These are phyloP conservation scores for Anguilla anguilla DNA, from an alignment of 2,797 vertebrate genomes.

Conservation along the genomic window DNA sequence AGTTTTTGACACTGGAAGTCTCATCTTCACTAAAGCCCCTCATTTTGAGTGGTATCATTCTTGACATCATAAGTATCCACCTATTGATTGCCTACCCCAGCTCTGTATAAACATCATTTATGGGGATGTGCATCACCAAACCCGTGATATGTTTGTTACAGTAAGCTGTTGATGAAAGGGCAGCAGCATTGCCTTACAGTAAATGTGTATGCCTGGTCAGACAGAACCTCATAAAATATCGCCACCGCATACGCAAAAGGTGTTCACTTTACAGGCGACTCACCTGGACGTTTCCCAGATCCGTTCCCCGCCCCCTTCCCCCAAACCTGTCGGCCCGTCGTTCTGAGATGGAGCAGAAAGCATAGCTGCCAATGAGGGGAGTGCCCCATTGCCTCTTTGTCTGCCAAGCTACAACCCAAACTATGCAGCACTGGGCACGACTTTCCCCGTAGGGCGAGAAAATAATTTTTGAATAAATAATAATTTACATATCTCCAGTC, in stretches of 20 bases:
- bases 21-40: not conserved
- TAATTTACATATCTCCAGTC: constrained; percentile 15
- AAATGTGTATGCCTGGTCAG: not conserved
- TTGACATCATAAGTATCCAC: not conserved
- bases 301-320: not conserved
- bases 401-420: constrained; percentile 19
- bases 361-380: constrained; percentile 7
- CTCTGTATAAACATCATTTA: constrained; percentile 7
- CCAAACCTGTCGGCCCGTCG: not conserved
- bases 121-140: not conserved
- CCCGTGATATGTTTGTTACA: not conserved
- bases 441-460: constrained; percentile 14
- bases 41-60: not conserved
- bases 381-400: constrained; percentile 5
- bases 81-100: not conserved
- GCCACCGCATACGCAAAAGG: not conserved
- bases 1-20: not conserved
- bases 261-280: not conserved
- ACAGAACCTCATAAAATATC: not conserved
- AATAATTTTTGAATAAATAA: constrained; percentile 21
- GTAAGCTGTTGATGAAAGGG: not conserved
- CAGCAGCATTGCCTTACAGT: not conserved
- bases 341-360: not conserved
- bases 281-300: not conserved
- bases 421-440: constrained; percentile 6